A percentile compares a stretch with the other conserved stretches of the same genome.
Evolutionary conservation across 1,140 invertebrate species (phyloP).

Genomic region (Trinorchestia longiramus): DNA sequence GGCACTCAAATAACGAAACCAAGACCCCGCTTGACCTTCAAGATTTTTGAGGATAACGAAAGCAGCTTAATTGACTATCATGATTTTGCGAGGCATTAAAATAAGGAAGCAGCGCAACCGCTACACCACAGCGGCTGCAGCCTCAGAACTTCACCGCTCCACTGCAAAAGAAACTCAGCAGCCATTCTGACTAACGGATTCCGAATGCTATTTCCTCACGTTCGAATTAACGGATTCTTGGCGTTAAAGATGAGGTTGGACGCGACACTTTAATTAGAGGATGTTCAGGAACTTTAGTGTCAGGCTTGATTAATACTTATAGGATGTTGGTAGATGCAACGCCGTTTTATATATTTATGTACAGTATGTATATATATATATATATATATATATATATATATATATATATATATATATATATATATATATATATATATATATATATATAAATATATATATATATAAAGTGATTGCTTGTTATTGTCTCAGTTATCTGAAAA

Average conservation of each 20-base stretch:
- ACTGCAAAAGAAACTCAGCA: neutral
- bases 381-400: too few relatives aligned
- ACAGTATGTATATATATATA: neutral
- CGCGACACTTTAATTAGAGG: neutral
- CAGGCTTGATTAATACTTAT: neutral
- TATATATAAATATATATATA: neutral
- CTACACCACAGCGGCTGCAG: neutral
- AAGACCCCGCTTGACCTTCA: too few relatives aligned
- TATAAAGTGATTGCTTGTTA: neutral
- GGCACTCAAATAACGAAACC: too few relatives aligned
- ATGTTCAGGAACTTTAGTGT: neutral
- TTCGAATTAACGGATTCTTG: neutral
- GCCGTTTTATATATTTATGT: neutral
- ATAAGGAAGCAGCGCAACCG: neutral
- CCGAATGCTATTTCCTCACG: neutral
- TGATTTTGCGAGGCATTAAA: too few relatives aligned
- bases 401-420: too few relatives aligned
- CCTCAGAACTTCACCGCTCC: neutral
- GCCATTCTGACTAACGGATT: neutral
- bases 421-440: neutral
- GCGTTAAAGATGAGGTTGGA: neutral
- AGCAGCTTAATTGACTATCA: too few relatives aligned
- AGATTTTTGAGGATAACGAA: too few relatives aligned
- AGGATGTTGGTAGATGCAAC: neutral
- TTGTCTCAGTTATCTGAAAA: neutral